Base-by-base conservation (phyloP, 2,888 invertebrate species). In the Athalia cordata region DNA sequence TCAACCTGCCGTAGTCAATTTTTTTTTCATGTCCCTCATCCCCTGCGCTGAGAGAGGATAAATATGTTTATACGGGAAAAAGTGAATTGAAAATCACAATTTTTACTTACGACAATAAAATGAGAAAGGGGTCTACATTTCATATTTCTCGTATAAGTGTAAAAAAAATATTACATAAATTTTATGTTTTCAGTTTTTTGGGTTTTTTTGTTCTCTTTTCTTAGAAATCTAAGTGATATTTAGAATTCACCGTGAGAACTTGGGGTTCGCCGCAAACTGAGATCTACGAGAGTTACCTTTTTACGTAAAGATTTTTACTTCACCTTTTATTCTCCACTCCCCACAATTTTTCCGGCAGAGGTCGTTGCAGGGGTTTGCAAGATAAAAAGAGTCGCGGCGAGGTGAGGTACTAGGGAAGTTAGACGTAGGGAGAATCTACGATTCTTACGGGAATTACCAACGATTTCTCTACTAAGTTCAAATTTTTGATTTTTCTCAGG, bases 371-470 rank as follows among this genome's bases (percentile, higher is more conserved):
- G 29, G 2, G 29, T 29, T 29, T 29, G 29, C 29, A 29, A 29
- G 29, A 29, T 29, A 29, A 29, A 29, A 29, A 29, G 29, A 29
- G 29, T 29, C 29, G 29, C 29, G 29, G 29, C 29, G 29, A 29
- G 29, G 29, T 29, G 29, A 29, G 29, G 29, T 29, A 29, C 29
- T 29, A 29, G 29, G 29, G 29, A 29, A 29, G 29, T 29, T 29
- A 29, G 29, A 29, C 29, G n/a, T 43, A 65, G 15, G 6, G 7
- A 13, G 68, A 70, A 70, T 70, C 68, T 70, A 70, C 55, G 55
- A 70, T 70, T 55, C 57, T 70, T 43, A 57, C 45, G 55, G 72
- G 72, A 72, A 72, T 72, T 47, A 43, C 70, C 70, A 15, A 70
- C 57, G 70, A 59, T 57, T 70, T 47, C 3, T 70, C 67, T 68